Percentiles rank a stretch among this genome's conserved stretches.
Evolutionary conservation across 2,888 invertebrate genomes (phyloP).

Genomic region (Archips xylosteana): DNA sequence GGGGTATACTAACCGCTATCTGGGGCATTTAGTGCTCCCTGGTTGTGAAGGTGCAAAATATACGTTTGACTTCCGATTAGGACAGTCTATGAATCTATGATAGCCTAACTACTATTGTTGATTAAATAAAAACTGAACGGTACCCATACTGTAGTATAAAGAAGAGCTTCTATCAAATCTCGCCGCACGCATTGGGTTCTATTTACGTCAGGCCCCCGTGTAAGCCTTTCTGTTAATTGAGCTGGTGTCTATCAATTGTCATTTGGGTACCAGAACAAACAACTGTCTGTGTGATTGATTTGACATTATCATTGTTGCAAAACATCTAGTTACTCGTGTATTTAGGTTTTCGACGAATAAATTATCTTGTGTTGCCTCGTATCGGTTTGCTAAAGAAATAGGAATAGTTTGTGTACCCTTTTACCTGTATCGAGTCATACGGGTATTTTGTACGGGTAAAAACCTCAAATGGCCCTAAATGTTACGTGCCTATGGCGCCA

Average conservation of each 20-base stretch:
- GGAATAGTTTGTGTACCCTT: conserved; percentile 4
- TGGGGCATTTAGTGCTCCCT: too few relatives aligned
- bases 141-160: neutral
- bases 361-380: conserved; percentile 2
- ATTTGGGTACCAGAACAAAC: conserved; percentile 16
- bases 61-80: too few relatives aligned
- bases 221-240: conserved; percentile 30
- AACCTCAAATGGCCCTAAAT: conserved; percentile 19
- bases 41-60: too few relatives aligned
- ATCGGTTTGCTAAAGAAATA: neutral
- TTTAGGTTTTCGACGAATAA: conserved; percentile 10
- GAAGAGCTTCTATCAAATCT: neutral
- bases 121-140: neutral
- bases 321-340: conserved; percentile 4
- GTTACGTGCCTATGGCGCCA: conserved; percentile 8
- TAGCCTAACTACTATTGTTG: neutral
- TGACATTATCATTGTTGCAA: conserved; percentile 25
- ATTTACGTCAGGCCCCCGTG: conserved; percentile 3
- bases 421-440: conserved; percentile 32
- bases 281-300: conserved; percentile 22
- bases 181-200: neutral
- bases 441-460: conserved; percentile 18
- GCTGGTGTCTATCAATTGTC: conserved; percentile 31
- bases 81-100: too few relatives aligned
- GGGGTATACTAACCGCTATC: too few relatives aligned